Conservation (phyloP, 2,888 invertebrate genomes). For the Caenorhabditis parvicauda region DNA sequence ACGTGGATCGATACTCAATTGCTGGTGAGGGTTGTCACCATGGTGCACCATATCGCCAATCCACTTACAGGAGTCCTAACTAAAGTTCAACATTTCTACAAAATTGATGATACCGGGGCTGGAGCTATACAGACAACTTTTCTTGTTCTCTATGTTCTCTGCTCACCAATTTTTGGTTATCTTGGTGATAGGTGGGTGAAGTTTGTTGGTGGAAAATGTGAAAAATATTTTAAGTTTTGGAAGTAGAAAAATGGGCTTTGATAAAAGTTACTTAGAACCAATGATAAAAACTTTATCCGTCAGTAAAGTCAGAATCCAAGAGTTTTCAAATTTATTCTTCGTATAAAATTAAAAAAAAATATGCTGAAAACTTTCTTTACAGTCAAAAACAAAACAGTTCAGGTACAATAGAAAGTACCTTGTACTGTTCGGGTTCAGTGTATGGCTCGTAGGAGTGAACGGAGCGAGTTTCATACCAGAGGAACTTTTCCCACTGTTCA, state of each 20-base stretch:
- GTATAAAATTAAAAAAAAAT: too few species aligned
- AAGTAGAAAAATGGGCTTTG: too few species aligned
- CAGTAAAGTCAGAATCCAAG: too few species aligned
- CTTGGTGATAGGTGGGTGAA: conserved; percentile 96
- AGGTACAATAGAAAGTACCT: conserved; percentile 84
- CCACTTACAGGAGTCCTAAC: conserved; percentile 83
- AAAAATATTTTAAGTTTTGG: too few species aligned
- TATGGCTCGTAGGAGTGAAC: conserved; percentile 90
- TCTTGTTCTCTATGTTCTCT: conserved; percentile 92
- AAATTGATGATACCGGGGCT: conserved; percentile 76
- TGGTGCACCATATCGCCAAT: too few species aligned
- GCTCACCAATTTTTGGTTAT: conserved; percentile 95
- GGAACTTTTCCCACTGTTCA: conserved; percentile 76
- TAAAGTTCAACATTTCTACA: conserved; percentile 76
- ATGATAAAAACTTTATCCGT: too few species aligned
- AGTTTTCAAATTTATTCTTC: too few species aligned
- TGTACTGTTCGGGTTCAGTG: conserved; percentile 85
- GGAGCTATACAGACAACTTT: conserved; percentile 92
- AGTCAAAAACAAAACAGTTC: too few species aligned
- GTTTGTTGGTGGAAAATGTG: too few species aligned
- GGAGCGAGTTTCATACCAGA: conserved; percentile 80
- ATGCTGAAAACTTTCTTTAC: too few species aligned
- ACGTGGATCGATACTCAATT: conserved; percentile 95
- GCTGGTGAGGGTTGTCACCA: too few species aligned
- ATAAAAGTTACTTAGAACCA: too few species aligned